phyloP scores from a whole-genome alignment of 2,113 vertebrate genomes.

The Psittacus erithacus region DNA sequence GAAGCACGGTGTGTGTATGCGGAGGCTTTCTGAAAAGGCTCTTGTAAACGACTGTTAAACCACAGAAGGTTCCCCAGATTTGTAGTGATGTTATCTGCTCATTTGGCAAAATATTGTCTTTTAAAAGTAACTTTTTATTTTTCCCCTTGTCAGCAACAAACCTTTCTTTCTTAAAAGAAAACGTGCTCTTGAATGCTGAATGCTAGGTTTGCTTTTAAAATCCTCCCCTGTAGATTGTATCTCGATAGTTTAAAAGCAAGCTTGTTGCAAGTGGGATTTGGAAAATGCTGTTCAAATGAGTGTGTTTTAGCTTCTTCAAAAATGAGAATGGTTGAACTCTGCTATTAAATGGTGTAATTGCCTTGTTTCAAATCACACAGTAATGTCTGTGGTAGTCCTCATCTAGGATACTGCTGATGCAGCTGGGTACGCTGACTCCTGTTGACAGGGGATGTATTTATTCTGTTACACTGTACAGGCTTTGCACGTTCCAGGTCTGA shows the following conservation, averaged over 20 bases:
- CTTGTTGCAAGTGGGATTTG: background rate
- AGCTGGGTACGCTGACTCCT: background rate
- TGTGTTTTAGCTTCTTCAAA: background rate
- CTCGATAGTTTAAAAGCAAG: background rate
- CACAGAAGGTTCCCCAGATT: background rate
- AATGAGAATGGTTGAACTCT: background rate
- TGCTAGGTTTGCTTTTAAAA: background rate
- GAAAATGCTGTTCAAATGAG: background rate
- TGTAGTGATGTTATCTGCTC: background rate
- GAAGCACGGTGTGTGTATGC: accelerated
- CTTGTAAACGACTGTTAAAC: background rate
- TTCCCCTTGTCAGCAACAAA: background rate
- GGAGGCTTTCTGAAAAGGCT: background rate
- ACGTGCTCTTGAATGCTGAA: background rate
- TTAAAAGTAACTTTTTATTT: background rate
- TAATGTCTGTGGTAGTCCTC: background rate
- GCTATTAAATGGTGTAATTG: background rate
- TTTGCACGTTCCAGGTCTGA: background rate
- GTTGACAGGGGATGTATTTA: background rate
- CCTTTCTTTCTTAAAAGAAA: background rate
- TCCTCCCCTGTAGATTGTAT: background rate
- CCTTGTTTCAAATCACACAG: background rate
- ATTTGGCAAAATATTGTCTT: background rate
- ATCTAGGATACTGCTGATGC: background rate
- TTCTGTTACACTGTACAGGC: background rate